phyloP scores from a whole-genome alignment of 92 coral and sea anemone genomes.

The Ricordea florida region DNA sequence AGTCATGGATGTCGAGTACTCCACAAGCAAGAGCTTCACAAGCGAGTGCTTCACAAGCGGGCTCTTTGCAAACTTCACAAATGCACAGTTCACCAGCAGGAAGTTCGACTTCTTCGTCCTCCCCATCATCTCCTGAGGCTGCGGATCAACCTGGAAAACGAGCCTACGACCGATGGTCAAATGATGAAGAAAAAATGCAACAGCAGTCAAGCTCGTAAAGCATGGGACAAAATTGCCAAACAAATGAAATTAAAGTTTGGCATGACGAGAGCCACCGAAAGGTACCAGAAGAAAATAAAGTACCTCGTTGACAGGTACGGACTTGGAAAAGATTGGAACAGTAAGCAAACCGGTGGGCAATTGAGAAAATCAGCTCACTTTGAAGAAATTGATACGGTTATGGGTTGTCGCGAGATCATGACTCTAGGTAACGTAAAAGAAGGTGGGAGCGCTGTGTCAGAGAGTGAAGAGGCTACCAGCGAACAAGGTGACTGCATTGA shows the following conservation, averaged over 20 bases:
- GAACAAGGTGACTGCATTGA: not conserved
- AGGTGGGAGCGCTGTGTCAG: not conserved
- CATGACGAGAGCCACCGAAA: conserved; percentile 7
- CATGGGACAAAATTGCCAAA: conserved; percentile 22
- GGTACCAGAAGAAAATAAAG: conserved; percentile 26
- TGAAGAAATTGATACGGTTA: conserved; percentile 35
- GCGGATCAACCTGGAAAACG: too few species aligned
- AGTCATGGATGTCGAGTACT: too few species aligned
- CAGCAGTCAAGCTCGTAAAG: too few species aligned
- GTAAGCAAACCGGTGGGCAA: conserved; percentile 38
- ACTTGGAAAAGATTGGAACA: conserved; percentile 38
- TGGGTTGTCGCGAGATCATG: conserved; percentile 27
- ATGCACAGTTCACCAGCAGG: too few species aligned
- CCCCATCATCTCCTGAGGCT: too few species aligned
- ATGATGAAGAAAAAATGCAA: too few species aligned
- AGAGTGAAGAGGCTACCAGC: not conserved
- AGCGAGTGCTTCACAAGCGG: too few species aligned
- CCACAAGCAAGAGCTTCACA: too few species aligned
- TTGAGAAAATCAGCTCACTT: conserved; percentile 4
- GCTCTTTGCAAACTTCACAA: too few species aligned
- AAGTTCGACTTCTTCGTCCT: too few species aligned
- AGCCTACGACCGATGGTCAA: too few species aligned
- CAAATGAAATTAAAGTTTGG: not conserved
- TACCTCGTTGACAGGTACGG: conserved; percentile 34
- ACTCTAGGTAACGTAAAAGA: conserved; percentile 28